Base-by-base conservation (phyloP, 2,888 invertebrate species). In the Tetragonula carbonaria region DNA sequence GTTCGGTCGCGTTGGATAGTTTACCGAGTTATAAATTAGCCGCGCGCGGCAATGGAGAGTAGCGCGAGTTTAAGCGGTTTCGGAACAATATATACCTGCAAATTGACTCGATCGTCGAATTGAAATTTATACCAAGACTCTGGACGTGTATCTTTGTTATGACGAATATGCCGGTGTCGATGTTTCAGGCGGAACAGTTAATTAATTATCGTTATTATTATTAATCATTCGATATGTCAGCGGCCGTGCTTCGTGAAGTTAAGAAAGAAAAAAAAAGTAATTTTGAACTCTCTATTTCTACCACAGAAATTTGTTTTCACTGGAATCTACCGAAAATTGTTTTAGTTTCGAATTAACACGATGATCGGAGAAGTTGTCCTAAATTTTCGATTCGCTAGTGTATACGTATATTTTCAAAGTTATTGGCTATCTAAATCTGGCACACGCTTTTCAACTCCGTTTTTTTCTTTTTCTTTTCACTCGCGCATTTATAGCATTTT, bases 191-290 rank as follows among this genome's bases (percentile, higher is more conserved):
- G n/a, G 5, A 57, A 59, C 14, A n/a, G n/a, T 45, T 8, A 1
- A 38, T 45, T 45, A 8, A 33, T 45, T 8, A 8, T 38, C 8
- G 45, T 45, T 45, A 8, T 45, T 45, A 8, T 45, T 45, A 11
- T 45, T 8, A 2, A 45, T 2, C 8, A 6, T 1, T 45, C 8
- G 57, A 0, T 5, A 0, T 5, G n/a, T 14, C 57, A 13, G 4
- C 13, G 0, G 38, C 1, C 13, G n/a, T n/a, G 57, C 57, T 5
- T 59, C n/a, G 2, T 11, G 13, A n/a, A 23, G n/a, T 5, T n/a
- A 57, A 5, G 14, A 57, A 59, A n/a, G 23, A 14, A 14, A 57
- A n/a, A n/a, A 5, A 57, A 4, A 57, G n/a, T 2, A 5, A 4
- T 59, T 59, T 14, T 2, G 23, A 14, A n/a, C 2, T n/a, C n/a